Conservation (phyloP, 2,888 invertebrate genomes). For the Chaetoderma sp. region DNA sequence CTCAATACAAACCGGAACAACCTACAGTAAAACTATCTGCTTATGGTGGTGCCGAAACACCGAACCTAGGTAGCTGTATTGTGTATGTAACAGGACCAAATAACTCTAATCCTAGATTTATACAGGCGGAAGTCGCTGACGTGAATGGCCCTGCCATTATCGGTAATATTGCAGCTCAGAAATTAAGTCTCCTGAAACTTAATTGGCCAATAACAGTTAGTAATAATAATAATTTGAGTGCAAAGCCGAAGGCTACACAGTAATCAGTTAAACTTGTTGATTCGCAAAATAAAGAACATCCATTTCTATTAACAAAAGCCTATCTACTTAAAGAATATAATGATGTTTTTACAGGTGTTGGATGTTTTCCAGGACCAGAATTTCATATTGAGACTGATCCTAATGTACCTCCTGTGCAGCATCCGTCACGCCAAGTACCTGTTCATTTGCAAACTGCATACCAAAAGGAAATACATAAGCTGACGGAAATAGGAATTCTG, state of each 20-base stretch:
- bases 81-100: too few species aligned
- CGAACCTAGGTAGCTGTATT: too few species aligned
- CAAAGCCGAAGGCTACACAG: too few species aligned
- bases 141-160: not conserved
- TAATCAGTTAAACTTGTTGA: too few species aligned
- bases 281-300: too few species aligned
- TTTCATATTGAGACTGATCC: not conserved
- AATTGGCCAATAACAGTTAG: not conserved
- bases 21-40: too few species aligned
- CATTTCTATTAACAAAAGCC: too few species aligned
- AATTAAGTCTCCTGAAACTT: not conserved
- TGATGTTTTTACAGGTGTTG: conserved; percentile 6
- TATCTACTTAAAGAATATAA: conserved; percentile 1
- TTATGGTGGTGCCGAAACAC: too few species aligned
- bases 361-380: conserved; percentile 5
- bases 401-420: not conserved
- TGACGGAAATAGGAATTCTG: not conserved
- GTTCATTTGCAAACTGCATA: not conserved
- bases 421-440: not conserved
- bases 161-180: not conserved
- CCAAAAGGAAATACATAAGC: not conserved
- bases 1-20: too few species aligned
- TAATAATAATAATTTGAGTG: too few species aligned
- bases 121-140: too few species aligned
- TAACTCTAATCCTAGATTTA: too few species aligned